phyloP scores from a whole-genome alignment of 35 echinoderm and acorn worm species.

The Lytechinus variegatus region DNA sequence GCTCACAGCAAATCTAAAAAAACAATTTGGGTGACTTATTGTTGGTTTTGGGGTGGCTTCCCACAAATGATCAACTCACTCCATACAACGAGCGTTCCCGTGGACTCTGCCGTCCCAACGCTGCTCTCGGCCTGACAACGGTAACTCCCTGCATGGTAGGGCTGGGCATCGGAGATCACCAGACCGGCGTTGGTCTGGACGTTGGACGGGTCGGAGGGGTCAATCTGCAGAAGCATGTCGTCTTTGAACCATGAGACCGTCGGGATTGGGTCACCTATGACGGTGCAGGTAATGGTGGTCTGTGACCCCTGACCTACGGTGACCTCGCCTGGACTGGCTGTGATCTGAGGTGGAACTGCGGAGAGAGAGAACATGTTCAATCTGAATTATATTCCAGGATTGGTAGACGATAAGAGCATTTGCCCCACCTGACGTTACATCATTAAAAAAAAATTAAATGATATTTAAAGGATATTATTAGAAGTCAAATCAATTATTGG shows the following conservation, averaged over 20 bases:
- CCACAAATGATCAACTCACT: slow-evolving; percentile 59
- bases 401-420: no score
- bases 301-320: slow-evolving; percentile 59
- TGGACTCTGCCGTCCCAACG: slow-evolving; percentile 59
- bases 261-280: slow-evolving; percentile 80
- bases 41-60: no score
- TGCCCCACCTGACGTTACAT: no score
- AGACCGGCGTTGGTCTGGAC: slow-evolving; percentile 76
- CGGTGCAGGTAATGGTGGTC: slow-evolving; percentile 66
- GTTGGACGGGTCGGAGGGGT: slow-evolving; percentile 61
- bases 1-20: background rate
- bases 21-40: no score
- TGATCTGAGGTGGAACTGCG: slow-evolving; percentile 85
- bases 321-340: slow-evolving; percentile 50
- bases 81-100: slow-evolving; percentile 77
- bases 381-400: background rate
- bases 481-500: no score
- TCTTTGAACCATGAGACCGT: slow-evolving; percentile 86
- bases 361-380: background rate
- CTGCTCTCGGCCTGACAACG: slow-evolving; percentile 74
- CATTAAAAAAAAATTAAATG: no score
- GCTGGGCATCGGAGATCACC: slow-evolving; percentile 50
- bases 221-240: slow-evolving; percentile 51
- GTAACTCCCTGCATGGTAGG: slow-evolving; percentile 69
- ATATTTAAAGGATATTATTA: no score